phyloP scores from a whole-genome alignment of 2,113 vertebrate species.

The Burhinus oedicnemus region DNA sequence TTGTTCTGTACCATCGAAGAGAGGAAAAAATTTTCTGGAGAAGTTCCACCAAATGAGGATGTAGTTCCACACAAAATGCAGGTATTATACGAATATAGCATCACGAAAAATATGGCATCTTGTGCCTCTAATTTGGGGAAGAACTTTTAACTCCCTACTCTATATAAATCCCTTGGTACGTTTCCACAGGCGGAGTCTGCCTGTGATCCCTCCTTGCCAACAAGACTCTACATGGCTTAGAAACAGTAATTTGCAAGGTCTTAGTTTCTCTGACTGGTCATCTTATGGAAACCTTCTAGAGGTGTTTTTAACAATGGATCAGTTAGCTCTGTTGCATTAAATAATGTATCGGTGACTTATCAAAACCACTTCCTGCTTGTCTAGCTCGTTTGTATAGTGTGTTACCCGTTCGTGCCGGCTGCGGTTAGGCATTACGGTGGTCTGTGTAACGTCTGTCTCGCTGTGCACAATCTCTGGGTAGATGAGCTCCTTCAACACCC shows the following conservation, averaged over 20 bases:
- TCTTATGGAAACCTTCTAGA: background rate
- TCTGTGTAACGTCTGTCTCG: background rate
- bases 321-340: background rate
- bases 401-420: background rate
- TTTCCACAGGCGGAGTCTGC: background rate
- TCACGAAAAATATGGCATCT: no score
- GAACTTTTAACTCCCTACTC: background rate
- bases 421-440: accelerated
- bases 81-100: background rate
- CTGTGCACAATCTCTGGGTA: background rate
- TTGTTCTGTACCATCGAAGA: background rate
- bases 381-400: accelerated
- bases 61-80: background rate
- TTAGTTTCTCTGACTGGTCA: background rate
- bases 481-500: background rate
- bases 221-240: accelerated
- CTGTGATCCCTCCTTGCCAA: accelerated
- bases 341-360: background rate
- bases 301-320: background rate
- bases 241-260: background rate
- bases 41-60: background rate
- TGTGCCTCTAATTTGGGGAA: background rate
- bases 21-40: background rate
- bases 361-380: no score
- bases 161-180: accelerated